Percentiles rank a stretch among this genome's conserved stretches.
phyloP scores from a whole-genome alignment of 2,113 vertebrate genomes.

The Aphelocoma coerulescens region DNA sequence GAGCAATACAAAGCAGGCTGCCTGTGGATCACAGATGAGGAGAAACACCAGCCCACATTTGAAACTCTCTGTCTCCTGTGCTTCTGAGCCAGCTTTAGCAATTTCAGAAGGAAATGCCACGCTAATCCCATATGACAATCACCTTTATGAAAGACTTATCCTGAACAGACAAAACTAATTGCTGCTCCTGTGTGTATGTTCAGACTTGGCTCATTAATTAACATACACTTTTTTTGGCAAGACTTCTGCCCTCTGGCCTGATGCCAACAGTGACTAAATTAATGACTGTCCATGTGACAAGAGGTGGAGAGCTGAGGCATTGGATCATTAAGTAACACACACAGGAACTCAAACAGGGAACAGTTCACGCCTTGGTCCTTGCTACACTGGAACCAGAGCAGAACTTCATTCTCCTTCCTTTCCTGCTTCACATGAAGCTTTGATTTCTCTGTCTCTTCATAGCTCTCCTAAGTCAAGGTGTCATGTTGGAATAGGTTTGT shows the following conservation, averaged over 20 bases:
- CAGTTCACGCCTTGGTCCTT: not conserved
- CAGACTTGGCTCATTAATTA: not conserved
- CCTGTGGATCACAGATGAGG: rapidly evolving
- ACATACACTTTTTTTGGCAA: not conserved
- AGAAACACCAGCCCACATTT: not conserved
- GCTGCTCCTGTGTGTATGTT: not conserved
- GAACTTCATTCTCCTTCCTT: not conserved
- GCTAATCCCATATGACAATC: not conserved
- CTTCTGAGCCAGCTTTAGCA: not conserved
- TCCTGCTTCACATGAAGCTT: not conserved
- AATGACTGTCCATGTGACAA: not conserved
- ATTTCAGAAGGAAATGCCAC: not conserved
- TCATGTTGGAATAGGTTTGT: not conserved
- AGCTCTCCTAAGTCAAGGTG: not conserved
- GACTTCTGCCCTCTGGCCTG: not conserved
- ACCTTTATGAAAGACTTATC: not conserved
- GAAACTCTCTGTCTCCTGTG: not conserved
- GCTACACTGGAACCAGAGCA: not conserved
- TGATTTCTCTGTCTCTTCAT: not conserved
- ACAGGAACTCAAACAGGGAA: not conserved
- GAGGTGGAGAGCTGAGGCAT: not conserved
- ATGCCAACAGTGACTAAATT: not conserved
- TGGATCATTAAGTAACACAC: rapidly evolving
- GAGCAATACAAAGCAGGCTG: rapidly evolving
- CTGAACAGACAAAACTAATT: not conserved